Evolutionary conservation across 37 sponge, comb jelly and placozoan genomes (phyloP).

Genomic region (Theonella swinhoei): DNA sequence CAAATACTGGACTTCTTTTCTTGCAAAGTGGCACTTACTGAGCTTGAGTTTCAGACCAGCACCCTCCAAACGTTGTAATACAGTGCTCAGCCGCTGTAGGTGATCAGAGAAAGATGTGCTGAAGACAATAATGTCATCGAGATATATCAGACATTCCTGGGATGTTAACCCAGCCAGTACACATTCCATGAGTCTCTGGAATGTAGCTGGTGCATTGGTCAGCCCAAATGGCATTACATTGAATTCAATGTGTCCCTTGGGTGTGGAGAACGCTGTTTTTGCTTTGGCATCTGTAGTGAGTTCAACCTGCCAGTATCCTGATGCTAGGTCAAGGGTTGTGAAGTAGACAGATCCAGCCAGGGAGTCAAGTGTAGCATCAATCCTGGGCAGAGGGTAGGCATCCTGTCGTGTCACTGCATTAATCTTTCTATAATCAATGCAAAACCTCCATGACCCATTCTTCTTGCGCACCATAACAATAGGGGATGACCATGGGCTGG

Average conservation of each 20-base stretch:
- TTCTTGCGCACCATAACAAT: slow-evolving; percentile 18
- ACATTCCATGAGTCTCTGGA: slow-evolving; percentile 48
- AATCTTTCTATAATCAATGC: slow-evolving; percentile 45
- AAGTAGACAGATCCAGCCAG: slow-evolving; percentile 27
- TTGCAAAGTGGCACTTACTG: slow-evolving; percentile 16
- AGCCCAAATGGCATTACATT: slow-evolving; percentile 68
- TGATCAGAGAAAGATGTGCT: slow-evolving; percentile 31
- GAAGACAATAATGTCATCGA: slow-evolving; percentile 14
- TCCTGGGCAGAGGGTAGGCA: slow-evolving; percentile 54
- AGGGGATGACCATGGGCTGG: too few relatives aligned
- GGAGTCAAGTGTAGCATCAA: slow-evolving; percentile 57
- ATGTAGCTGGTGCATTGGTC: slow-evolving; percentile 54
- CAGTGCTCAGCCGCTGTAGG: neutral
- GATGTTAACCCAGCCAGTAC: too few relatives aligned
- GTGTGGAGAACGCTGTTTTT: slow-evolving; percentile 65
- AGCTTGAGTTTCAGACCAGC: slow-evolving; percentile 21
- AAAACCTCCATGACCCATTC: slow-evolving; percentile 38
- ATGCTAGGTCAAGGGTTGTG: slow-evolving; percentile 62
- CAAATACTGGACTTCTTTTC: slow-evolving; percentile 4
- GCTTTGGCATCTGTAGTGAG: slow-evolving; percentile 25
- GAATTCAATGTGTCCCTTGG: slow-evolving; percentile 53
- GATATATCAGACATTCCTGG: too few relatives aligned
- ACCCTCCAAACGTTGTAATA: neutral
- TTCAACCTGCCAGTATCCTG: slow-evolving; percentile 62
- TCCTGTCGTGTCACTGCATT: slow-evolving; percentile 57